phyloP scores from a whole-genome alignment of 2,113 vertebrate species.

The Euleptes europaea region DNA sequence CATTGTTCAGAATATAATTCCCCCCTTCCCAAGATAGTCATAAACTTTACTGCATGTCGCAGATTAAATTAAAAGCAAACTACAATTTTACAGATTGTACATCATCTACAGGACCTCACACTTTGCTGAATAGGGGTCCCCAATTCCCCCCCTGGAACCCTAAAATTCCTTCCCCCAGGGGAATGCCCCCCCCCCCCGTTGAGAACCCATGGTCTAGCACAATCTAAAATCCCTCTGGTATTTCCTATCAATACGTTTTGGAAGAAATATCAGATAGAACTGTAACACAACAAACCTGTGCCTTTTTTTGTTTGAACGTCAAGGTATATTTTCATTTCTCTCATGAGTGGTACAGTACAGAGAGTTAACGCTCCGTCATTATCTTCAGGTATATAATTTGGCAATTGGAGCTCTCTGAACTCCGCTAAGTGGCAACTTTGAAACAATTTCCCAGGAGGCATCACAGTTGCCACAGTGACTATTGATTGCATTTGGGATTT shows the following conservation, averaged over 20 bases:
- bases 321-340: neutral
- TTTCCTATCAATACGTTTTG: neutral
- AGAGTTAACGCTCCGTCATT: neutral
- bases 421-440: neutral
- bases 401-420: neutral
- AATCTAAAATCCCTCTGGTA: neutral
- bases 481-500: conserved; percentile 2
- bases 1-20: no score
- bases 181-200: no score
- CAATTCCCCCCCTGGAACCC: no score
- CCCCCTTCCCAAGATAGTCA: no score
- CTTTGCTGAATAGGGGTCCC: no score
- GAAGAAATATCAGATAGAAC: neutral
- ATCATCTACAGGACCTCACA: no score
- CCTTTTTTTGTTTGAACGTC: neutral
- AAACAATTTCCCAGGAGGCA: neutral
- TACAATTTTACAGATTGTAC: no score
- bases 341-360: neutral
- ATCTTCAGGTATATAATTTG: neutral
- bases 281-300: neutral
- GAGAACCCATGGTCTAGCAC: neutral
- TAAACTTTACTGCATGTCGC: no score
- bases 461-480: neutral
- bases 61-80: no score
- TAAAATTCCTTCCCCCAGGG: no score